phyloP scores from a whole-genome alignment of 1,140 invertebrate genomes.

The Bombus affinis region DNA sequence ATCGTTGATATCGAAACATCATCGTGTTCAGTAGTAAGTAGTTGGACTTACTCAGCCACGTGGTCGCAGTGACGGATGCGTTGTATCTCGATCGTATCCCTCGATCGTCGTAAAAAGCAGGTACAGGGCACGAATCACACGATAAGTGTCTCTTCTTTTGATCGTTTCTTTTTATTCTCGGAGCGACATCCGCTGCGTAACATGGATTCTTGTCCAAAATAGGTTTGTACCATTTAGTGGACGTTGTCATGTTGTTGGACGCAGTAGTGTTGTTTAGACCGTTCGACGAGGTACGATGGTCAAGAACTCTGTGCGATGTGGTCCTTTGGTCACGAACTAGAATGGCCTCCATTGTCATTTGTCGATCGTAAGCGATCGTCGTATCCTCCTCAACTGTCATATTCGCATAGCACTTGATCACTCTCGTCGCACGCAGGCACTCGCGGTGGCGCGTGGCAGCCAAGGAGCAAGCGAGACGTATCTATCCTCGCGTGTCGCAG shows the following conservation, averaged over 20 bases:
- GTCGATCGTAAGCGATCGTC: slow-evolving; percentile 44
- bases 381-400: slow-evolving; percentile 57
- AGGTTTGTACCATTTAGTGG: slow-evolving; percentile 5
- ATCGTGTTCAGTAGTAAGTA: slow-evolving; percentile 17
- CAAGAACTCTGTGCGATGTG: slow-evolving; percentile 74
- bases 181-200: background rate
- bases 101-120: slow-evolving; percentile 55
- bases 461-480: slow-evolving; percentile 42
- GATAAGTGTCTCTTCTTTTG: slow-evolving; percentile 19
- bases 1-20: background rate
- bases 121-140: slow-evolving; percentile 59
- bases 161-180: slow-evolving; percentile 36
- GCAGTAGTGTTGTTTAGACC: background rate
- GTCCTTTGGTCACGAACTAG: slow-evolving; percentile 78
- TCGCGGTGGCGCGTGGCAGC: slow-evolving; percentile 53
- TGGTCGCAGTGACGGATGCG: slow-evolving; percentile 62
- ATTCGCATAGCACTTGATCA: slow-evolving; percentile 67
- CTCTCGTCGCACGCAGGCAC: slow-evolving; percentile 58
- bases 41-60: slow-evolving; percentile 79
- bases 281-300: background rate
- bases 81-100: slow-evolving; percentile 57
- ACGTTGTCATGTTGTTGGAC: background rate
- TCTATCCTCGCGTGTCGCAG: slow-evolving; percentile 37
- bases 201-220: background rate
- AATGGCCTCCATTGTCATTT: slow-evolving; percentile 73